Evolutionary conservation across 2,113 vertebrate genomes (phyloP), one percentile per base, ranked within the genome.

Genomic region (Myrmophylax atrothorax): DNA sequence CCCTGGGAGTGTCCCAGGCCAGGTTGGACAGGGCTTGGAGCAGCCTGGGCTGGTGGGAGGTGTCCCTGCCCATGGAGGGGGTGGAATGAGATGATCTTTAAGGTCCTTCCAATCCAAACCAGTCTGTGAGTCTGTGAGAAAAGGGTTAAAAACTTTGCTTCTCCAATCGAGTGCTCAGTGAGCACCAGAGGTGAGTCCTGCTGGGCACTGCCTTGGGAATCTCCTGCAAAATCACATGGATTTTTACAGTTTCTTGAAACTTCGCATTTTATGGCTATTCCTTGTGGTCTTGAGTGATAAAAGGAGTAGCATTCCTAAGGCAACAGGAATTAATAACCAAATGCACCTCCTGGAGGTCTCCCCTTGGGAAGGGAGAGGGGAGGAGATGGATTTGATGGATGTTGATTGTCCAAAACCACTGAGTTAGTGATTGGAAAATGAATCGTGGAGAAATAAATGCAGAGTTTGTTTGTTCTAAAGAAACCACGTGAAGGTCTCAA

Each of bases 41-140:
- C n/a, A n/a, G n/a, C n/a, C n/a, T 87, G 56, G 64, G 5, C 26
- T 9, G 20, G 46, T n/a, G 87, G 46, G 0, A 75, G 28, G 23
- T 25, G 69, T 47, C 29, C 38, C 77, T 67, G 59, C 67, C n/a
- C 58, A 19, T 23, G 33, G 23, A 52, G 18, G 37, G 12, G 14
- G 40, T 29, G 38, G 23, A 0, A n/a, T 0, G 7, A 3, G 29
- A 7, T 26, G 18, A 16, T 2, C 4, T 76, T 62, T 16, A 19
- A 55, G 3, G 12, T 49, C 29, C 23, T 76, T 31, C 23, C 19
- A 18, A 12, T 20, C 55, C 16, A 47, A 60, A 6, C 15, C 37
- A 23, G 24, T 9, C 37, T 18, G 20, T 60, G 46, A 47, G 49
- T 76, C 31, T 62, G 20, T 44, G 19, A 64, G 44, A 58, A 85